Conservation (phyloP, 2,113 vertebrate genomes). For the Phylloscopus trochilus region DNA sequence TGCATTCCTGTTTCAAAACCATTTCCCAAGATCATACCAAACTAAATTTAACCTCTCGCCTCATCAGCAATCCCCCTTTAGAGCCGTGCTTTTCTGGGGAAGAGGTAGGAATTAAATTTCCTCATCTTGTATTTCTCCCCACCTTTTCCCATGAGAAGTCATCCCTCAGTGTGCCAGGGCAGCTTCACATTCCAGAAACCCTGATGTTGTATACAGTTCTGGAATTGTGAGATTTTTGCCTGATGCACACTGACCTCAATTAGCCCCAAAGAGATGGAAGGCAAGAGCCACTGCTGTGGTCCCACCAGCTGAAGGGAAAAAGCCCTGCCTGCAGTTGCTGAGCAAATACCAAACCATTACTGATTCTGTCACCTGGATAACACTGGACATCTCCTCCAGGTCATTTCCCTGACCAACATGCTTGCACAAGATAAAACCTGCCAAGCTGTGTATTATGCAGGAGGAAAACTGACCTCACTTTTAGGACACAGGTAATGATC, state of each 20-base stretch:
- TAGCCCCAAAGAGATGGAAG: background rate
- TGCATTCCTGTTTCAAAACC: background rate
- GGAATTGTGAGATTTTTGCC: background rate
- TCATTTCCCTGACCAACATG: background rate
- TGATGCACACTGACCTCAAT: background rate
- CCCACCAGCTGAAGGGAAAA: background rate
- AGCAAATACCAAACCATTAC: background rate
- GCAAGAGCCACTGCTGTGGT: background rate
- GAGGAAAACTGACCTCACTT: background rate
- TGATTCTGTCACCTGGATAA: background rate
- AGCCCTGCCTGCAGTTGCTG: background rate
- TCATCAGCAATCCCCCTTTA: background rate
- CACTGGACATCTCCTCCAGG: background rate
- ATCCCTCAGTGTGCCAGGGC: background rate
- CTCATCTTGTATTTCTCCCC: background rate
- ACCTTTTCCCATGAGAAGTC: background rate
- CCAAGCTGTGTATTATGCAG: background rate
- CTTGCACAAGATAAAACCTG: background rate
- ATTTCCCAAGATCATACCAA: background rate
- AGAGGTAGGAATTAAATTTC: background rate
- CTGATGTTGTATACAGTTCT: background rate
- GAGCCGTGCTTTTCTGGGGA: background rate
- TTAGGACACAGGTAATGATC: background rate
- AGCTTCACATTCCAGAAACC: conserved; percentile 31
- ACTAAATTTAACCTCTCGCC: background rate